Conservation (phyloP, 2,888 invertebrate genomes). For the Venustoraphidia nigricollis region DNA sequence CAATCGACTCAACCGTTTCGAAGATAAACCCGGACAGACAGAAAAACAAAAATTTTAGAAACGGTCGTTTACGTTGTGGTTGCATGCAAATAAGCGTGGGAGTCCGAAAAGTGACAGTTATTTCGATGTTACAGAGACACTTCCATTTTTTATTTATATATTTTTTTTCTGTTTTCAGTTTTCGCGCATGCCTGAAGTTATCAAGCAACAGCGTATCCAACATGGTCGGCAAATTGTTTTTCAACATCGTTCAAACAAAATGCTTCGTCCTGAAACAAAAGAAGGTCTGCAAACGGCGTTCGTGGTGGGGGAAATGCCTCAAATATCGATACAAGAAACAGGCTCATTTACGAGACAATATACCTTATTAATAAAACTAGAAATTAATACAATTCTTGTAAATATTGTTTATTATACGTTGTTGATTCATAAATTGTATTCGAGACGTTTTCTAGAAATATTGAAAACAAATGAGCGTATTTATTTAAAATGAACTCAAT, state of each 20-base stretch:
- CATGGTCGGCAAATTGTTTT: slow-evolving; percentile 83
- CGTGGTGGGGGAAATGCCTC: slow-evolving; percentile 73
- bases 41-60: no score
- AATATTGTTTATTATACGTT: no score
- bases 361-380: slow-evolving; percentile 39
- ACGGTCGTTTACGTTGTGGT: no score
- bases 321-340: slow-evolving; percentile 50
- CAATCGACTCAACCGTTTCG: no score
- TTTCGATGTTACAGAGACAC: no score
- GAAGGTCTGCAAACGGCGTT: slow-evolving; percentile 56
- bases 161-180: slow-evolving; percentile 41
- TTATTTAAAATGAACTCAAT: no score
- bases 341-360: slow-evolving; percentile 59
- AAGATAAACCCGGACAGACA: no score
- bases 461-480: no score
- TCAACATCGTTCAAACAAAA: slow-evolving; percentile 88
- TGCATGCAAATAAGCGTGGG: no score
- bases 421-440: no score
- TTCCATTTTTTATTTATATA: background rate
- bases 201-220: slow-evolving; percentile 75
- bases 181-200: slow-evolving; percentile 81
- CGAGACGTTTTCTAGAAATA: no score
- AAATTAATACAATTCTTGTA: background rate
- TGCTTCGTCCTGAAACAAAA: slow-evolving; percentile 78
- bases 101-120: no score